Base-by-base conservation (phyloP, 2,797 vertebrate genomes). In the Onychomys leucogaster region DNA sequence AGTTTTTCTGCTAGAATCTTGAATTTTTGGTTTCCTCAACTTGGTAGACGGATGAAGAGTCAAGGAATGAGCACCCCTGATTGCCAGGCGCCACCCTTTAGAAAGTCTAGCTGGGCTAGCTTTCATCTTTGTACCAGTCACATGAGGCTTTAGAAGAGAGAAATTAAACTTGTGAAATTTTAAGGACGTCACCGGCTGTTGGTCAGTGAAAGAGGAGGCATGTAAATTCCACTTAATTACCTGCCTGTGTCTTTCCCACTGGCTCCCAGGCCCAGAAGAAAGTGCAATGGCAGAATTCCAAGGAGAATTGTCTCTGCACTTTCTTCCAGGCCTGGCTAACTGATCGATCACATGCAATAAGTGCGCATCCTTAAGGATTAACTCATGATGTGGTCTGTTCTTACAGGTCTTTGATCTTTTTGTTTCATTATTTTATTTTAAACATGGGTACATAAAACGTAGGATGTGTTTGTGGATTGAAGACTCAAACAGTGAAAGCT, bases 401-500 rank as follows among this genome's bases (percentile, higher is more conserved):
- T 11, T 92, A 0, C 63, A 63, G 16, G 13, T 52, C 61, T 95
- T 95, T 10, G 8, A 10, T 92, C 27, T 52, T 93, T 86, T 65
- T 78, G 17, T 89, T 90, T 83, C 13, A 10, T 49, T 77, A 32
- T 84, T 77, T 78, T 89, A 67, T 78, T 75, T 29, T 2, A 90
- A 92, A 46, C 49, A 85, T 41, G 57, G 59, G 13, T 19, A 91
- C 83, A 29, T 55, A 86, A 95, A 83, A 49, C 77, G 16, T 92
- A 76, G 37, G 91, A n/a, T 65, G 27, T 67, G 67, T 29, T 88
- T 89, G 49, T 82, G 89, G 91, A 88, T 65, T 95, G 95, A 94
- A 96, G 96, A 91, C 80, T 73, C 27, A 90, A 91, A 83, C 89
- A 89, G 63, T 21, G 34, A 87, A 94, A 95, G 19, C 32, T 49